phyloP scores from a whole-genome alignment of 2,888 invertebrate genomes.

The Ennomos fuscantarius region DNA sequence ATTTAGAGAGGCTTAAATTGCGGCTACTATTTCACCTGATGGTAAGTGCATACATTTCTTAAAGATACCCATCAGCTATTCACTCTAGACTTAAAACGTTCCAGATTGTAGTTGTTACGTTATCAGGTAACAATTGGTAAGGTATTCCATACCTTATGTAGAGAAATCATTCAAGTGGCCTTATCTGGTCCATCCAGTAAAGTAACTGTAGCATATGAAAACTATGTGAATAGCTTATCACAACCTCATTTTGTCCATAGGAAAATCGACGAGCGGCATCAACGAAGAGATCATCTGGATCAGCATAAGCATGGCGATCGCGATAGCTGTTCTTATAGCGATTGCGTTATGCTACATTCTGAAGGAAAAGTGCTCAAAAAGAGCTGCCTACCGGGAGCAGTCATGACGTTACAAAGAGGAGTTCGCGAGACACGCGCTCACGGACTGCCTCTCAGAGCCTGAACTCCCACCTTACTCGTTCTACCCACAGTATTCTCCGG shows the following conservation, averaged over 20 bases:
- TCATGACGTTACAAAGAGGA: conserved; percentile 87
- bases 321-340: conserved; percentile 92
- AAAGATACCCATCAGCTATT: too few relatives aligned
- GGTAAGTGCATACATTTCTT: too few relatives aligned
- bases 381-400: conserved; percentile 86
- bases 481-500: conserved; percentile 78
- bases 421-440: conserved; percentile 77
- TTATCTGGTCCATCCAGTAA: too few relatives aligned
- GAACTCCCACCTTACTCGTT: conserved; percentile 74
- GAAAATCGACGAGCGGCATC: conserved; percentile 92
- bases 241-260: conserved; percentile 70
- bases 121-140: too few relatives aligned
- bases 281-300: conserved; percentile 96
- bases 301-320: conserved; percentile 94
- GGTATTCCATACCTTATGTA: too few relatives aligned
- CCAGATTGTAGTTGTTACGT: too few relatives aligned
- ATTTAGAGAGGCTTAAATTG: too few relatives aligned
- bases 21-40: too few relatives aligned
- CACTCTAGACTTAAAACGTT: too few relatives aligned
- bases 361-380: conserved; percentile 91
- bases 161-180: too few relatives aligned
- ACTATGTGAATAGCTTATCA: not conserved
- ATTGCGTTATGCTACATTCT: conserved; percentile 93
- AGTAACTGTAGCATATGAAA: too few relatives aligned
- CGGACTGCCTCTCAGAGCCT: conserved; percentile 71